phyloP scores from a whole-genome alignment of 2,797 vertebrate genomes.

The Danionella dracula region DNA sequence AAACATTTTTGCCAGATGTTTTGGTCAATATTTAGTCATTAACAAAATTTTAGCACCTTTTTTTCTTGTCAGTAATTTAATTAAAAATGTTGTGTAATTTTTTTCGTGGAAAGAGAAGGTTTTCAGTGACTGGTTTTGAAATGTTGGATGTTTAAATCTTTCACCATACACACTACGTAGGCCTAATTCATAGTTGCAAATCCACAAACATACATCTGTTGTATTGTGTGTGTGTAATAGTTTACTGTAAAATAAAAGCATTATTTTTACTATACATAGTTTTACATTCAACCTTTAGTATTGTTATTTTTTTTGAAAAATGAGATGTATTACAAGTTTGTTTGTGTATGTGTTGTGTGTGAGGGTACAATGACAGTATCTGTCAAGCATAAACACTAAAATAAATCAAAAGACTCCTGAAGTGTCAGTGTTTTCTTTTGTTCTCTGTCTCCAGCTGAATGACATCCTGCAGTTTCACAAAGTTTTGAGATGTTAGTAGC shows the following conservation, averaged over 20 bases:
- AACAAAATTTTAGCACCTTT: background rate
- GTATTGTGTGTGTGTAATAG: background rate
- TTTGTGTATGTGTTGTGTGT: conserved; percentile 1
- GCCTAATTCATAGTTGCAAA: background rate
- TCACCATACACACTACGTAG: conserved; percentile 19
- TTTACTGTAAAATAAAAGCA: background rate
- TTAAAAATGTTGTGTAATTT: conserved; percentile 12
- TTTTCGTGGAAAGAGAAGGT: background rate
- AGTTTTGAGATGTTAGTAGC: no score
- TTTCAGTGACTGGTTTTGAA: conserved; percentile 5
- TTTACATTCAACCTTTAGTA: no score
- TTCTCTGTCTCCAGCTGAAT: background rate
- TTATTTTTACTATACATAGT: background rate
- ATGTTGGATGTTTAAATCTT: background rate
- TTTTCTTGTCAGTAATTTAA: conserved; percentile 18
- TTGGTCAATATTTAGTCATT: background rate
- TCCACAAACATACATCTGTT: background rate
- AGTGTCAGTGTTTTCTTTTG: background rate
- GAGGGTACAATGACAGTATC: conserved; percentile 15
- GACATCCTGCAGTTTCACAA: background rate
- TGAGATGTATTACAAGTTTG: background rate
- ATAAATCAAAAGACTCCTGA: conserved; percentile 7
- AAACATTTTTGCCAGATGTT: conserved; percentile 1
- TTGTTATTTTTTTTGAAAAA: background rate
- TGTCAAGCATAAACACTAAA: conserved; percentile 6